phyloP scores from a whole-genome alignment of 2,113 vertebrate species.

The Gymnocephalus cernua region DNA sequence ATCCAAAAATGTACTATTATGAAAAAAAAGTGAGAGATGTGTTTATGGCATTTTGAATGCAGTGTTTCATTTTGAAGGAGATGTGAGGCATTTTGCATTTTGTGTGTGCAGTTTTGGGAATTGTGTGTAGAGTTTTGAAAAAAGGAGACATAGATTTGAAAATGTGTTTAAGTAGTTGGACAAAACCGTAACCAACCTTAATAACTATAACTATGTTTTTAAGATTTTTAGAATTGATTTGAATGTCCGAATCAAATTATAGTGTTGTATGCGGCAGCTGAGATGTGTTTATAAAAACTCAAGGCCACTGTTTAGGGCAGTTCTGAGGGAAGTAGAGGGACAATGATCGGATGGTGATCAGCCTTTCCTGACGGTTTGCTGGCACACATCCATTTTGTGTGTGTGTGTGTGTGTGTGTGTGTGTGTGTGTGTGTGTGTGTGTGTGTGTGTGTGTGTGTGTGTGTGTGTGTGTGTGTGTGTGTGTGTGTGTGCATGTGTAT shows the following conservation, averaged over 20 bases:
- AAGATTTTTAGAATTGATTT: background rate
- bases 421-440: background rate
- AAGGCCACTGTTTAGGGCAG: slow-evolving; percentile 14
- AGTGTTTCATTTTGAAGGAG: too few species aligned
- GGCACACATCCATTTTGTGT: slow-evolving; percentile 19
- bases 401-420: background rate
- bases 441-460: background rate
- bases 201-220: background rate
- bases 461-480: slow-evolving; percentile 4
- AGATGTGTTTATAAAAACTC: background rate
- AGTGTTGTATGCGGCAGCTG: background rate
- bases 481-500: background rate
- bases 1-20: too few species aligned
- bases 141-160: too few species aligned
- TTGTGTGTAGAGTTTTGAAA: too few species aligned
- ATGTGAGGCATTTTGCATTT: too few species aligned
- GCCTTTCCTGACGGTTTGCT: slow-evolving; percentile 45
- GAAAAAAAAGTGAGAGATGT: too few species aligned
- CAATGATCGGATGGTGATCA: slow-evolving; percentile 60
- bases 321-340: slow-evolving; percentile 43
- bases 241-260: background rate
- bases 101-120: too few species aligned
- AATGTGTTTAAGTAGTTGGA: too few species aligned
- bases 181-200: background rate
- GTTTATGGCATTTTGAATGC: too few species aligned